A percentile compares a stretch with the other conserved stretches of the same genome.
These are phyloP conservation scores for Clivina fossor DNA, from an alignment of 2,888 invertebrate species.

Conservation along the genomic window DNA sequence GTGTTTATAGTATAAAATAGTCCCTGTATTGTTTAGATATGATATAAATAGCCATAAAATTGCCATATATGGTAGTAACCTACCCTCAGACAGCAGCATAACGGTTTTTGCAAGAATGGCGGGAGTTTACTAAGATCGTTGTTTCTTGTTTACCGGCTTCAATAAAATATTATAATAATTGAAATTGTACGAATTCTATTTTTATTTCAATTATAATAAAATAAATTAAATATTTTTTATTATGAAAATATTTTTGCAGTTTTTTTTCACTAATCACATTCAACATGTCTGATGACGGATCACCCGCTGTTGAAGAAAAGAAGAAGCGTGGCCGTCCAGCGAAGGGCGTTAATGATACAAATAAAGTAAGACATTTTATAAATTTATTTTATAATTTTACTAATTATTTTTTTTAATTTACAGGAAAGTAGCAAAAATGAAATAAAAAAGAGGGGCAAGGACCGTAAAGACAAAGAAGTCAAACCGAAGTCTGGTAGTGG, in stretches of 20 bases:
- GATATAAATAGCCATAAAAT: background rate
- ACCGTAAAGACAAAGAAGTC: conserved; percentile 36
- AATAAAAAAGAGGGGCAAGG: conserved; percentile 21
- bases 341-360: conserved; percentile 31
- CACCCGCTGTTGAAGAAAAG: conserved; percentile 37
- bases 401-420: conserved; percentile 1
- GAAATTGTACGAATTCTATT: background rate
- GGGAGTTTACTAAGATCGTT: conserved; percentile 7
- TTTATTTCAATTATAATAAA: background rate
- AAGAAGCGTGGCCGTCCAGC: conserved; percentile 41
- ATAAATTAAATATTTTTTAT: background rate
- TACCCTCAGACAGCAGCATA: background rate
- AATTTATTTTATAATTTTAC: background rate
- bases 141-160: conserved; percentile 4
- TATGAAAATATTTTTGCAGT: background rate
- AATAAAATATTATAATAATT: no score
- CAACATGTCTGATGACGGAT: conserved; percentile 46
- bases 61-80: conserved; percentile 4
- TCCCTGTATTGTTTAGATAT: background rate
- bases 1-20: background rate
- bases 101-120: conserved; percentile 16
- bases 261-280: background rate
- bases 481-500: conserved; percentile 42
- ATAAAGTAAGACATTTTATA: conserved; percentile 11
- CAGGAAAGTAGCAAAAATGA: conserved; percentile 35